A percentile compares a stretch with the other conserved stretches of the same genome.
Conservation (phyloP, 2,888 invertebrate species). For the Nebria salina region DNA sequence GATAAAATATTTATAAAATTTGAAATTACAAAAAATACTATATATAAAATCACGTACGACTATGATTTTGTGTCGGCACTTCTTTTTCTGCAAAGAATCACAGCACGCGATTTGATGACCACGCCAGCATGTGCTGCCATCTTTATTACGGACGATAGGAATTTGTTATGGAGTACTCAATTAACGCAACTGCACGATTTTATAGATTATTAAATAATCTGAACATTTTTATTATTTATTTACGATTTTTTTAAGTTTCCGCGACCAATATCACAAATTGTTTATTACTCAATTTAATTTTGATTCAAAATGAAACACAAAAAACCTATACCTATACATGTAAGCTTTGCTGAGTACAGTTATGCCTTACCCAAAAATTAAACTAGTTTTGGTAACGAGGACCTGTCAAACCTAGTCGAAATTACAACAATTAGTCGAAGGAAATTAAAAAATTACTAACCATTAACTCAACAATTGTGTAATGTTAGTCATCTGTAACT, state of each 20-base stretch:
- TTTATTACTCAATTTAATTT: not conserved
- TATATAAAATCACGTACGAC: slow-evolving; percentile 3
- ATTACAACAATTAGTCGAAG: slow-evolving; percentile 7
- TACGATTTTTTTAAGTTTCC: not conserved
- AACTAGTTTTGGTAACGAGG: slow-evolving; percentile 1
- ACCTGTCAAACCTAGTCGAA: not conserved
- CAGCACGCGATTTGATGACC: slow-evolving; percentile 44
- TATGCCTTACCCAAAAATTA: not conserved
- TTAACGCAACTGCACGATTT: slow-evolving; percentile 29
- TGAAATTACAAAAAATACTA: not conserved
- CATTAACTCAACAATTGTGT: slow-evolving; percentile 21
- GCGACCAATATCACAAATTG: not conserved
- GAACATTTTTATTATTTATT: slow-evolving; percentile 19
- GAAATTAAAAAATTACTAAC: slow-evolving; percentile 24
- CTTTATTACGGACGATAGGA: slow-evolving; percentile 40
- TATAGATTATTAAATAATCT: slow-evolving; percentile 30
- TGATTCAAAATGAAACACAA: not conserved
- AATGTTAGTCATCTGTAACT: slow-evolving; percentile 10
- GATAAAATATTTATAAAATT: not conserved
- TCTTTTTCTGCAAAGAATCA: slow-evolving; percentile 30
- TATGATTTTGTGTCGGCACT: slow-evolving; percentile 34
- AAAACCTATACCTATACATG: not conserved
- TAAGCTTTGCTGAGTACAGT: not conserved
- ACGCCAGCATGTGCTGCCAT: slow-evolving; percentile 38
- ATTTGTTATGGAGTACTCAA: slow-evolving; percentile 42